These are phyloP conservation scores for Goniozus legneri DNA, from an alignment of 1,140 invertebrate species.

Conservation along the genomic window DNA sequence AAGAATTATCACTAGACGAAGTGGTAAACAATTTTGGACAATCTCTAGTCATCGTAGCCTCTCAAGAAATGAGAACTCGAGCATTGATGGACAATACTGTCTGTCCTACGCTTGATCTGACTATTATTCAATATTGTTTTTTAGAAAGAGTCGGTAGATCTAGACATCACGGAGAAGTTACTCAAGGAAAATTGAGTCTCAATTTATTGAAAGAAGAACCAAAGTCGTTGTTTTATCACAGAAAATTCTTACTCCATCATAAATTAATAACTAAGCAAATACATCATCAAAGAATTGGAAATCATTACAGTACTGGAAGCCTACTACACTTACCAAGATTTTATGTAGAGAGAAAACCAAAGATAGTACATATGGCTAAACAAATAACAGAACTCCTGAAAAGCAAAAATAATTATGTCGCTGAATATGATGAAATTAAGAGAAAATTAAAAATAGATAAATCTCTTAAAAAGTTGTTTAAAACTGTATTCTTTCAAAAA, in stretches of 20 bases:
- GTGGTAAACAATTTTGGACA: conserved; percentile 55
- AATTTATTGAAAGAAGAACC: conserved; percentile 56
- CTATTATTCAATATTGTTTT: conserved; percentile 65
- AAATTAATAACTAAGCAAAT: conserved; percentile 66
- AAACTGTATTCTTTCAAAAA: conserved; percentile 49
- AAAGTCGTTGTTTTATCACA: conserved; percentile 66
- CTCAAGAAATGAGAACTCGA: conserved; percentile 59
- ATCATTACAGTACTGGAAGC: conserved; percentile 49
- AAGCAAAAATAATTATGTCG: conserved; percentile 52
- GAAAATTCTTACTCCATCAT: conserved; percentile 60
- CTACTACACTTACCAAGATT: conserved; percentile 63
- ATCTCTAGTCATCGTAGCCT: conserved; percentile 70
- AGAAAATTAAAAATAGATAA: conserved; percentile 46
- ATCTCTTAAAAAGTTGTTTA: conserved; percentile 55
- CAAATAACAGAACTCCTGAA: conserved; percentile 59
- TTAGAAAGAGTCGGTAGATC: conserved; percentile 75
- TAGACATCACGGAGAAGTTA: conserved; percentile 68
- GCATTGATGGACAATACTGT: conserved; percentile 57
- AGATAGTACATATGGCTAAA: conserved; percentile 56
- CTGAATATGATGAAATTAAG: conserved; percentile 57
- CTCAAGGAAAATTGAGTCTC: conserved; percentile 63
- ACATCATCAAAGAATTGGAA: conserved; percentile 44
- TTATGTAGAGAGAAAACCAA: conserved; percentile 58
- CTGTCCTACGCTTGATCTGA: conserved; percentile 58
- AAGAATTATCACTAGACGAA: conserved; percentile 45